Evolutionary conservation across 2,797 vertebrate species (phyloP), one percentile per base, ranked within the genome.

Genomic region (Danionella dracula): DNA sequence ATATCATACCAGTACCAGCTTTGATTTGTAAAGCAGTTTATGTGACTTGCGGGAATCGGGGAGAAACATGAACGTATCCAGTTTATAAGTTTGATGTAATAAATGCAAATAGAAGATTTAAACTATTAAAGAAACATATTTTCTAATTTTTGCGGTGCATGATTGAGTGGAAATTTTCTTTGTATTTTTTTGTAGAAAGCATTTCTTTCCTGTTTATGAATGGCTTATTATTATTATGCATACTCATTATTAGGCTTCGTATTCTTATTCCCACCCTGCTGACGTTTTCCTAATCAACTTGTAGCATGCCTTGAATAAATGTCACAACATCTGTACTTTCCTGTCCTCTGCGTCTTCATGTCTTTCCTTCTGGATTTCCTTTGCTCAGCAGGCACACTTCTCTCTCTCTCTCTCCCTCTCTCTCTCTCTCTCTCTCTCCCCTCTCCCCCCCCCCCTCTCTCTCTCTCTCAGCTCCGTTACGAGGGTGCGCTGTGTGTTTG

Each of bases 261-360:
- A 53, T 38, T 74, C 68, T 81, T 82, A 82, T 76, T 69, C 34
- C 50, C 61, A 50, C 79, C 84, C 77, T 86, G 79, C 68, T 72
- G 81, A 81, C 68, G 79, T 75, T 84, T 89, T 84, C 85, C 79
- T 88, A 87, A 88, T 80, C 81, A 79, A 84, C 58, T 89, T 90
- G 85, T 90, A 91, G 87, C 87, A 86, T 89, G 87, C 85, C 79
- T 86, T 88, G 81, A 92, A 93, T 92, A 92, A 93, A 92, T 87
- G 82, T 90, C 79, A 88, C 88, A 84, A 84, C 82, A 83, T 80
- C 81, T 89, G 78, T 88, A 85, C 80, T 86, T 80, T 81, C 80
- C 76, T 83, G 61, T 86, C 84, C 88, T 88, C 79, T 79, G 84
- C 84, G 83, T 91, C 88, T 81, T 89, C 81, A 70, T 89, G 77